Evolutionary conservation across 2,797 vertebrate species (phyloP), one percentile per base, ranked within the genome.

Genomic region (Kryptolebias ocellatus): DNA sequence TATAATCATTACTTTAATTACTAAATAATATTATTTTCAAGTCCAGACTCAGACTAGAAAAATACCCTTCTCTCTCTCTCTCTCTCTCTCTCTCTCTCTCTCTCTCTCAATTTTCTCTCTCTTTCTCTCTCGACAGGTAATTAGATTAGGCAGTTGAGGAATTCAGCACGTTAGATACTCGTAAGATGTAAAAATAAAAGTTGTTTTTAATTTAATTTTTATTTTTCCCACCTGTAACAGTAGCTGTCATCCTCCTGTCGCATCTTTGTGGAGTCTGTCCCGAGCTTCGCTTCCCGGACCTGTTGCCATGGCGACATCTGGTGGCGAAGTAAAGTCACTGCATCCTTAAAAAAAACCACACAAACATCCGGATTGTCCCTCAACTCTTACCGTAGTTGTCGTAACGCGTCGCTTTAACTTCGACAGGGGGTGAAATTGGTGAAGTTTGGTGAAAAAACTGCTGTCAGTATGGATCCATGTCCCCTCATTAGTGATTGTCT

Each of bases 291-390:
- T 12, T 12, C 4, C 1, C 27, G 1, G 10, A 2, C 5, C 85
- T 64, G 89, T 81, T 85, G 76, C 63, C 69, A 85, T 71, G 72
- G 89, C 87, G 91, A 91, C 93, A 90, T 84, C 94, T 93, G 68
- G 64, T 67, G 91, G 86, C 16, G 0, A 0, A 4, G 0, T 0
- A 0, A 0, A 7, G n/a, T 2, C 1, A 0, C 0, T 58, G 60
- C 78, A 64, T 2, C 1, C 10, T 4, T 1, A 28, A 20, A 0
- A 20, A 0, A 3, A 12, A 12, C 2, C 11, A 42, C 10, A 0
- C 2, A 20, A 66, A 28, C 2, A 3, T 0, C 0, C 15, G 0
- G 0, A 0, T 44, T 83, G 83, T 78, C 81, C 86, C 73, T 53
- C 7, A 2, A 0, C 46, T 0, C n/a, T 76, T 83, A 28, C 89